These are phyloP conservation scores for Sesia apiformis DNA, from an alignment of 2,888 invertebrate genomes.

Conservation along the genomic window DNA sequence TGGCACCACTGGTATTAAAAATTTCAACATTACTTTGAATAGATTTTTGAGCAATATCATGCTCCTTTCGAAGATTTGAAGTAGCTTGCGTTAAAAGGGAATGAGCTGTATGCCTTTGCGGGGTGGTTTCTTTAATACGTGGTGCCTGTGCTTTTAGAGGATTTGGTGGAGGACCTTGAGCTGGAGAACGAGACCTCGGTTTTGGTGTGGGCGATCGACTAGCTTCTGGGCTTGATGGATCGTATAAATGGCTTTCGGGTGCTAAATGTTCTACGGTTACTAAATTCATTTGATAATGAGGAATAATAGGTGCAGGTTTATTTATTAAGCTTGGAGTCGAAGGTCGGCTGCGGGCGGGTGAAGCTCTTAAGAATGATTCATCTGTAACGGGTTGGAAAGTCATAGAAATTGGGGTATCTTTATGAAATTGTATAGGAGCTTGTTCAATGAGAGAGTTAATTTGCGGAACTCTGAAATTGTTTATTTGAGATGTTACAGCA, in stretches of 20 bases:
- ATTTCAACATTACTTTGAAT: slow-evolving; percentile 46
- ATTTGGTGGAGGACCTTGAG: slow-evolving; percentile 81
- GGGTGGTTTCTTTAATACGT: slow-evolving; percentile 69
- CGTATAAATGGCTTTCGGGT: slow-evolving; percentile 73
- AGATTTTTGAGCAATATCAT: slow-evolving; percentile 57
- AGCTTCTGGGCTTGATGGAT: slow-evolving; percentile 73
- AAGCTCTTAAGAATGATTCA: slow-evolving; percentile 65
- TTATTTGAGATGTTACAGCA: slow-evolving; percentile 14
- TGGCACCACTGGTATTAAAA: slow-evolving; percentile 32
- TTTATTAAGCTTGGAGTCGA: slow-evolving; percentile 82
- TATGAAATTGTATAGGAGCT: slow-evolving; percentile 47
- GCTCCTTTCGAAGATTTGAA: slow-evolving; percentile 52
- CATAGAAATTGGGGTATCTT: slow-evolving; percentile 72
- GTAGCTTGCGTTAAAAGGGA: slow-evolving; percentile 43
- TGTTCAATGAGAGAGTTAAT: slow-evolving; percentile 24
- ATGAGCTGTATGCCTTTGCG: slow-evolving; percentile 47
- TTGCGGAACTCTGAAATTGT: slow-evolving; percentile 23
- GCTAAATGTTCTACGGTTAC: slow-evolving; percentile 79
- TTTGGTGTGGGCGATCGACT: slow-evolving; percentile 80
- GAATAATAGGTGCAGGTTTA: slow-evolving; percentile 83
- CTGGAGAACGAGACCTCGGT: slow-evolving; percentile 78
- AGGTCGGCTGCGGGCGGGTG: slow-evolving; percentile 73
- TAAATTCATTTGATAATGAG: slow-evolving; percentile 85
- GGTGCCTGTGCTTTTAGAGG: slow-evolving; percentile 79
- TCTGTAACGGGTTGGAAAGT: slow-evolving; percentile 79